Evolutionary conservation across 2,888 invertebrate species (phyloP).

Genomic region (Lymantria monacha): DNA sequence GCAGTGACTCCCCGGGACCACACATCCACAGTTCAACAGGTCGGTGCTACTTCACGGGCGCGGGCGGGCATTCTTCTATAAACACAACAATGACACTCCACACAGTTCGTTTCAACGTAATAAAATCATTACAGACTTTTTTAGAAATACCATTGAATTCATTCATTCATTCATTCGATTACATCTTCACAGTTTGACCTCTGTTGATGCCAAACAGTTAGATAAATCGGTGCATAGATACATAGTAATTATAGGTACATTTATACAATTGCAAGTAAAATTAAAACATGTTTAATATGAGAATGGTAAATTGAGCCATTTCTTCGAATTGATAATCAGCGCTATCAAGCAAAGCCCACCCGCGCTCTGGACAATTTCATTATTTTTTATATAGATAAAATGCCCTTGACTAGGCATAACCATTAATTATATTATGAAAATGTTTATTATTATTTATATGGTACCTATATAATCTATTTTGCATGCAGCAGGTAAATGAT

Average conservation of each 20-base stretch:
- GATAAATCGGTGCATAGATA: slow-evolving; percentile 4
- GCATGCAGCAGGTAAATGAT: no score
- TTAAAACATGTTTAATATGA: slow-evolving; percentile 11
- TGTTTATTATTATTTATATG: no score
- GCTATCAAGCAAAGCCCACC: slow-evolving; percentile 63
- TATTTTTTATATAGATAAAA: slow-evolving; percentile 1
- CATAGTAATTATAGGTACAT: slow-evolving; percentile 35
- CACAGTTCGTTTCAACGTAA: slow-evolving; percentile 32
- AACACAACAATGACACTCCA: slow-evolving; percentile 28
- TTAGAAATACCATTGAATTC: slow-evolving; percentile 17
- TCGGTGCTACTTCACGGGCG: slow-evolving; percentile 79
- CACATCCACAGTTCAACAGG: slow-evolving; percentile 92
- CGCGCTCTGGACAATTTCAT: slow-evolving; percentile 50
- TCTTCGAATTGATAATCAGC: slow-evolving; percentile 26
- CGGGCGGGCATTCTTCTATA: slow-evolving; percentile 68
- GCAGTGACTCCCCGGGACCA: slow-evolving; percentile 95
- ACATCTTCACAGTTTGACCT: slow-evolving; percentile 14
- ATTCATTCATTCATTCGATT: slow-evolving; percentile 23
- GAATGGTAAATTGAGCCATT: slow-evolving; percentile 12
- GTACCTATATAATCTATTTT: no score
- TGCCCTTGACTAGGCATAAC: no score
- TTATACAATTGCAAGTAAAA: slow-evolving; percentile 34
- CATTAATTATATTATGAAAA: no score
- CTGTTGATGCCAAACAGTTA: slow-evolving; percentile 10
- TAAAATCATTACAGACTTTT: slow-evolving; percentile 20